Evolutionary conservation across 2,113 vertebrate species (phyloP).

Genomic region (Dicentrarchus labrax): DNA sequence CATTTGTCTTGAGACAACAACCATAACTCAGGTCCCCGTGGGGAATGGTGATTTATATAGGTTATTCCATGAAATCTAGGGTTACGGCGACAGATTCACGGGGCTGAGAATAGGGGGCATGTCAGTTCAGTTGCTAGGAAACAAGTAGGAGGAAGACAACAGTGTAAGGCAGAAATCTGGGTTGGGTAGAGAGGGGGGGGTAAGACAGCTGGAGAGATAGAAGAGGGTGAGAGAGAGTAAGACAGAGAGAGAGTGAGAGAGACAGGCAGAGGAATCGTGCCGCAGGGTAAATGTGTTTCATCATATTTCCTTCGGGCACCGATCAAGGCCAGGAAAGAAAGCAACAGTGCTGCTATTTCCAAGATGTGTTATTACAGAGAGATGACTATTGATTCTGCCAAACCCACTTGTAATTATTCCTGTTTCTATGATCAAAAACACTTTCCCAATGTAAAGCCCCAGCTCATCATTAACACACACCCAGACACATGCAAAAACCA

Average conservation of each 20-base stretch:
- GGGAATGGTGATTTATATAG: slow-evolving; percentile 67
- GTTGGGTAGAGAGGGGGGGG: slow-evolving; percentile 56
- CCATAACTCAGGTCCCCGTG: slow-evolving; percentile 45
- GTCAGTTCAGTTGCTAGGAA: slow-evolving; percentile 83
- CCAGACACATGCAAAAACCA: slow-evolving; percentile 17
- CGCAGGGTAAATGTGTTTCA: slow-evolving; percentile 55
- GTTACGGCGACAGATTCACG: slow-evolving; percentile 67
- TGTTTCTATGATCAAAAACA: slow-evolving; percentile 60
- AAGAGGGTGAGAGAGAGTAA: slow-evolving; percentile 8
- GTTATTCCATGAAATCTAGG: slow-evolving; percentile 71
- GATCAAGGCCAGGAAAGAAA: slow-evolving; percentile 45
- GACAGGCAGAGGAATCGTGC: slow-evolving; percentile 39
- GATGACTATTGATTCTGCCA: slow-evolving; percentile 47
- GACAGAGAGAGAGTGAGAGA: background rate
- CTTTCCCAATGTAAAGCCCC: slow-evolving; percentile 19
- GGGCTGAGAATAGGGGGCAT: slow-evolving; percentile 76
- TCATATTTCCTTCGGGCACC: slow-evolving; percentile 51
- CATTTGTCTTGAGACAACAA: slow-evolving; percentile 15
- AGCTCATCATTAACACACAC: slow-evolving; percentile 26
- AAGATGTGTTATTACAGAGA: slow-evolving; percentile 18
- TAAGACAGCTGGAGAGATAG: slow-evolving; percentile 51
- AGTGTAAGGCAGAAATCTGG: slow-evolving; percentile 72
- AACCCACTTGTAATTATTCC: slow-evolving; percentile 49
- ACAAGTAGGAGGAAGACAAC: slow-evolving; percentile 77
- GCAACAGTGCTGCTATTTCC: slow-evolving; percentile 57